Evolutionary conservation across 2,888 invertebrate species (phyloP).

Genomic region (Strigamia crassipes): DNA sequence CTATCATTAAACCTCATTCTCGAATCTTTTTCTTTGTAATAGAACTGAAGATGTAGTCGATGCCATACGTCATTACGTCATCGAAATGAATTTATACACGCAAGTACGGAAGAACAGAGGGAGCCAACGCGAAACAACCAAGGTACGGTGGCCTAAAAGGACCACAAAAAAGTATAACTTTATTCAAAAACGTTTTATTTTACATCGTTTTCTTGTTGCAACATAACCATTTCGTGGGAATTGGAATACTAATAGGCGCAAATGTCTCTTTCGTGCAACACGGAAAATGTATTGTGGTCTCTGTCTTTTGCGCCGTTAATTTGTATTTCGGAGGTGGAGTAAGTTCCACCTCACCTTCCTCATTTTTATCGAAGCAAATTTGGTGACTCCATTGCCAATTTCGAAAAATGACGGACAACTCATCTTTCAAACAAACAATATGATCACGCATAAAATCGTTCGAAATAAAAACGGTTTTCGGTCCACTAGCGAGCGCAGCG

Average conservation of each 20-base stretch:
- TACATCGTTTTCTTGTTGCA: neutral
- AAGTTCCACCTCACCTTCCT: neutral
- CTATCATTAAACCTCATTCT: constrained; percentile 8
- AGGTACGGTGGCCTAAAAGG: no score
- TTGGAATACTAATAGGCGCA: neutral
- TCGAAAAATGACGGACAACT: neutral
- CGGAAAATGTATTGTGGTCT: neutral
- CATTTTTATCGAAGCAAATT: neutral
- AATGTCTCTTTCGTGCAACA: neutral
- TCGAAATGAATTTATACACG: neutral
- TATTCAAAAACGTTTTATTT: no score
- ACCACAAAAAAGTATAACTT: no score
- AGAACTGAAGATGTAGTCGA: neutral
- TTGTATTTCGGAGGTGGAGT: neutral
- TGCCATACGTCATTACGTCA: constrained; percentile 6
- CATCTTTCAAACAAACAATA: neutral
- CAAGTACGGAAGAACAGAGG: neutral
- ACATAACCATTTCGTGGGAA: neutral
- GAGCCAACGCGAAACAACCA: neutral
- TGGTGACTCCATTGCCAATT: constrained; percentile 17
- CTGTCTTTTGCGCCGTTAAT: neutral
- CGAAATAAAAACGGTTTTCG: neutral
- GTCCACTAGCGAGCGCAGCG: neutral
- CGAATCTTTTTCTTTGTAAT: neutral
- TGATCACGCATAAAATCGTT: constrained; percentile 1